phyloP scores from a whole-genome alignment of 2,113 vertebrate genomes.

The Pseudopodoces humilis region DNA sequence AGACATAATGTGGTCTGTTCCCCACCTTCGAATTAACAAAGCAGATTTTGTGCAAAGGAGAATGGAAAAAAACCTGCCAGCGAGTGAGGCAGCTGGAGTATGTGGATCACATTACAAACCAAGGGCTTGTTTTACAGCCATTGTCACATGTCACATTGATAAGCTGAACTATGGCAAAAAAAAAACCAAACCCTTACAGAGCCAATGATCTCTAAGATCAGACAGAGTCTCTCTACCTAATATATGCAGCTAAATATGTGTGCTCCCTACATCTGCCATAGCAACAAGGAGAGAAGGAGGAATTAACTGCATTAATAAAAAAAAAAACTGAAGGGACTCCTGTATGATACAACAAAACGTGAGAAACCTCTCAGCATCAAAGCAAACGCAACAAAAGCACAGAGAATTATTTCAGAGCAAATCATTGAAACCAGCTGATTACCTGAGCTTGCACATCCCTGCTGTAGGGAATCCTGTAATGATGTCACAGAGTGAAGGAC shows the following conservation, averaged over 20 bases:
- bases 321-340: background rate
- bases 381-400: constrained; percentile 28
- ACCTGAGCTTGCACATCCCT: constrained; percentile 85
- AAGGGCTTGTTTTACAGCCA: constrained; percentile 53
- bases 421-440: constrained; percentile 57
- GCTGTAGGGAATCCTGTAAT: constrained; percentile 80
- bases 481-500: constrained; percentile 78
- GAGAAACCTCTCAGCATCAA: constrained; percentile 42
- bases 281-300: constrained; percentile 33
- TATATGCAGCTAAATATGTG: constrained; percentile 33
- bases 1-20: background rate
- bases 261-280: constrained; percentile 45
- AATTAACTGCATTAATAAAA: constrained; percentile 47
- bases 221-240: constrained; percentile 34
- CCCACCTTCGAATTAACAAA: constrained; percentile 18
- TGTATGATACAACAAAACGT: background rate
- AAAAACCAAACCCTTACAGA: background rate
- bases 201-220: constrained; percentile 35
- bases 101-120: constrained; percentile 19
- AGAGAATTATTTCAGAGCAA: constrained; percentile 36
- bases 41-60: background rate
- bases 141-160: constrained; percentile 54
- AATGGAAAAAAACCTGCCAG: background rate
- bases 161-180: constrained; percentile 54
- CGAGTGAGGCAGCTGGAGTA: background rate